Base-by-base conservation (phyloP, 2,113 vertebrate species). In the Lophotis ruficrista region DNA sequence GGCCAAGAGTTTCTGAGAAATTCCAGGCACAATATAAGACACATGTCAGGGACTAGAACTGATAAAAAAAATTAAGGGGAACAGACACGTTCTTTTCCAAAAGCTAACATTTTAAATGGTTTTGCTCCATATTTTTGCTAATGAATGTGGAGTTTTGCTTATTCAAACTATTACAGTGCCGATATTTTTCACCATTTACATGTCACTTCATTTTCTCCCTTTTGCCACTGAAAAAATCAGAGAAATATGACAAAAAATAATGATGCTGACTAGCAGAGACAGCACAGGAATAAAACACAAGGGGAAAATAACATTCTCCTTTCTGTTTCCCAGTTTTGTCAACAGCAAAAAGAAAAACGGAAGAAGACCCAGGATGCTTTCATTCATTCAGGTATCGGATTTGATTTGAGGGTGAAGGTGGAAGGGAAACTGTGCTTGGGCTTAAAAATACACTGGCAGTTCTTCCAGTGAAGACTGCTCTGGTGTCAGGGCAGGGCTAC, bases 1-100 rank as follows among this genome's bases (percentile, higher is more conserved):
- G 75, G 70, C 79, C 56, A 90, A 95, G 87, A 93, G 89, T 84
- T 96, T 96, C 89, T 90, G 71, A 96, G 65, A 92, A 66, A 95
- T 84, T 73, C 61, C 66, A 89, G 31, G 38, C 50, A 92, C 80
- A 86, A 83, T 23, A 70, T 19, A 37, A 80, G 45, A 12, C 3
- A 19, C 7, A 7, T 37, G 70, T 38, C 45, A 41, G 21, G 6
- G 16, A 68, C 50, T 19, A 70, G 28, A 50, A 50, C 3, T 1
- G 3, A 60, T 35, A 24, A 50, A 78, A 83, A 56, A 28, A 21
- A 7, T 19, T 19, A 58, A 48, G 57, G 91, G 22, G 20, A 84
- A 56, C 0, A 69, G 35, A 69, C 8, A 61, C 8, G 9, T 9
- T 6, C 8, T 58, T 81, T 71, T 70, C 65, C 60, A 81, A 58